Base-by-base conservation (phyloP, 2,888 invertebrate species). In the Cerastoderma edule region DNA sequence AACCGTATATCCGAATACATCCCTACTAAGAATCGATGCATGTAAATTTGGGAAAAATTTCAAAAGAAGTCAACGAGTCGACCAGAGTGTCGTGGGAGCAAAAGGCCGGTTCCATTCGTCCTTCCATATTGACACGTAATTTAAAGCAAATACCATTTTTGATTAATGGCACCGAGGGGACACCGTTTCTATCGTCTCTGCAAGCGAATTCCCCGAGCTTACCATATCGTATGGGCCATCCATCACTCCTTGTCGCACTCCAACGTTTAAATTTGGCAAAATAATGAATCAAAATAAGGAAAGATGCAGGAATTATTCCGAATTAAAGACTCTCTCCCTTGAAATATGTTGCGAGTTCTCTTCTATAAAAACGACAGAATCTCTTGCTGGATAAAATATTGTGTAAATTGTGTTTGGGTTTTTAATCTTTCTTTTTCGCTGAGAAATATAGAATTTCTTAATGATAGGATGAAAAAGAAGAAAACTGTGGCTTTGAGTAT, bases 111-210 rank as follows among this genome's bases (percentile, higher is more conserved):
- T 60, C 60, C 39, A 27, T 60, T 35, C 24, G 22, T 60, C 60
- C 60, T 35, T 22, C 57, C 60, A 78, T 71, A 78, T 46, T 82
- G 82, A 82, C 82, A 79, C 76, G 72, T 79, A 82, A 82, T 82
- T 82, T 82, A 82, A 82, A 82, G 78, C 81, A 82, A 82, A 78
- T 82, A 79, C 77, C 78, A 72, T 64, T 54, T 71, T 74, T 82
- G 82, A 82, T 82, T 82, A 76, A 82, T 82, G 39, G 79, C 69
- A 54, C 82, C 67, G 60, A 69, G 65, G 79, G 77, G 82, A 82
- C 78, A 53, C 67, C 67, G 75, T 82, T 79, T 76, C 66, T 79
- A 79, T 77, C 75, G 77, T 65, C 76, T 68, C 77, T 50, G 57
- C 63, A 67, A 39, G 33, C 57, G 32, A 60, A 64, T 68, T 77